A percentile compares a stretch with the other conserved stretches of the same genome.
These are phyloP conservation scores for Dasypogon diadema DNA, from an alignment of 2,888 invertebrate genomes.

Conservation along the genomic window DNA sequence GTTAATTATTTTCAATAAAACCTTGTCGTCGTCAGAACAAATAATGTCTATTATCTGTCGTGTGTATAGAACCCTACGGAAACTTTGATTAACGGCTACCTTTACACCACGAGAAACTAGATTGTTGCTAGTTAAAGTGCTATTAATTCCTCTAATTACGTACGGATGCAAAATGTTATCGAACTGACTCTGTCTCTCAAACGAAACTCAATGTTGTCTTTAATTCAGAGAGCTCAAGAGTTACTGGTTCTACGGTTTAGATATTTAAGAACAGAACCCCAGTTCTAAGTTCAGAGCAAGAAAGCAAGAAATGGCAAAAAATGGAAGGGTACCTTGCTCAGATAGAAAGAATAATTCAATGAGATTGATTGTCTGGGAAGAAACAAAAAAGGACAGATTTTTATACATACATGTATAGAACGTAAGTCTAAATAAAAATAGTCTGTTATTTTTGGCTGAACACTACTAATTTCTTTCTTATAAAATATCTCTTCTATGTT, in stretches of 20 bases:
- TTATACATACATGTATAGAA: neutral
- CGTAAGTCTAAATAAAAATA: neutral
- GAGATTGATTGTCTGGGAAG: neutral
- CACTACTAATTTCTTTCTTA: neutral
- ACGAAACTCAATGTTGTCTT: too few relatives aligned
- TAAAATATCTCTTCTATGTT: neutral
- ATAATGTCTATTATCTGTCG: too few relatives aligned
- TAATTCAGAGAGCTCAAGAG: neutral
- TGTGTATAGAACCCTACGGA: too few relatives aligned
- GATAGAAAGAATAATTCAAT: neutral
- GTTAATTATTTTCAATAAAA: too few relatives aligned
- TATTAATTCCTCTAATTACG: too few relatives aligned
- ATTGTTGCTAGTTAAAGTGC: too few relatives aligned
- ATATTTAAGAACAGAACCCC: neutral
- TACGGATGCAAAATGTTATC: too few relatives aligned
- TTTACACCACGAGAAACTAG: too few relatives aligned
- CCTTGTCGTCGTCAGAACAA: too few relatives aligned
- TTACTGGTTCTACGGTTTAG: too few relatives aligned
- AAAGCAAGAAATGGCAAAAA: neutral
- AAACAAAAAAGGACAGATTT: neutral
- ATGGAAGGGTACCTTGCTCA: neutral
- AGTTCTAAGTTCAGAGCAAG: neutral
- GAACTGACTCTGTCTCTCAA: too few relatives aligned
- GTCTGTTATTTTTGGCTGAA: neutral
- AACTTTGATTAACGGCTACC: too few relatives aligned